Evolutionary conservation across 2,888 invertebrate genomes (phyloP).

Genomic region (Dasysyrphus tricinctus): DNA sequence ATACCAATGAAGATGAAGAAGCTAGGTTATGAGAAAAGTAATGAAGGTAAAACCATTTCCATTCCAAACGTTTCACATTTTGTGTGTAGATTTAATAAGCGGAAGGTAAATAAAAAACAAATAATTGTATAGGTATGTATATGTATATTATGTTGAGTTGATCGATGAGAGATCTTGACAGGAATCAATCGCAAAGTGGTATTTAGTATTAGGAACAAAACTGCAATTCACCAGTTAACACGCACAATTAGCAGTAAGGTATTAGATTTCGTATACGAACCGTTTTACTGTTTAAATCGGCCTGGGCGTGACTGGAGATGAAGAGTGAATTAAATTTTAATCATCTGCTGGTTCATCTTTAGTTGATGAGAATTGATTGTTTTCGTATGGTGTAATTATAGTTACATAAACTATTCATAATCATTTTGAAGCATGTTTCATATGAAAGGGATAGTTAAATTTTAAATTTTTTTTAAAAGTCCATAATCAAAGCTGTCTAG

Average conservation of each 20-base stretch:
- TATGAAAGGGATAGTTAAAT: neutral
- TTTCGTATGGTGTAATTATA: conserved; percentile 19
- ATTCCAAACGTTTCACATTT: conserved; percentile 50
- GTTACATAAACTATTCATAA: neutral
- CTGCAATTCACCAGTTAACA: conserved; percentile 15
- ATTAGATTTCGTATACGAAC: neutral
- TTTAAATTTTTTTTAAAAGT: neutral
- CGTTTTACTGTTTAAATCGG: conserved; percentile 10
- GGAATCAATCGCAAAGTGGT: conserved; percentile 34
- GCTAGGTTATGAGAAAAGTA: conserved; percentile 52
- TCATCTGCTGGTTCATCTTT: conserved; percentile 7
- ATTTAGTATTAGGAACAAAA: conserved; percentile 39
- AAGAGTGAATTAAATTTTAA: conserved; percentile 20
- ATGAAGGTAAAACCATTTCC: conserved; percentile 58
- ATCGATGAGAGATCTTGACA: conserved; percentile 19
- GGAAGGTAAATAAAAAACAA: neutral
- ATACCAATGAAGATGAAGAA: conserved; percentile 25
- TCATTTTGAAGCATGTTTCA: neutral
- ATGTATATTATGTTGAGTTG: conserved; percentile 28
- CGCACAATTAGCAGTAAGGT: conserved; percentile 32
- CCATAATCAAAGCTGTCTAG: neutral
- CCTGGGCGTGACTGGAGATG: neutral
- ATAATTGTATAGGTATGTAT: too few species aligned
- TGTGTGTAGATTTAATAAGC: neutral
- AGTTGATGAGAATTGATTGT: conserved; percentile 6